Evolutionary conservation across 2,113 vertebrate species (phyloP).

Genomic region (Gnathonemus longibarbis): DNA sequence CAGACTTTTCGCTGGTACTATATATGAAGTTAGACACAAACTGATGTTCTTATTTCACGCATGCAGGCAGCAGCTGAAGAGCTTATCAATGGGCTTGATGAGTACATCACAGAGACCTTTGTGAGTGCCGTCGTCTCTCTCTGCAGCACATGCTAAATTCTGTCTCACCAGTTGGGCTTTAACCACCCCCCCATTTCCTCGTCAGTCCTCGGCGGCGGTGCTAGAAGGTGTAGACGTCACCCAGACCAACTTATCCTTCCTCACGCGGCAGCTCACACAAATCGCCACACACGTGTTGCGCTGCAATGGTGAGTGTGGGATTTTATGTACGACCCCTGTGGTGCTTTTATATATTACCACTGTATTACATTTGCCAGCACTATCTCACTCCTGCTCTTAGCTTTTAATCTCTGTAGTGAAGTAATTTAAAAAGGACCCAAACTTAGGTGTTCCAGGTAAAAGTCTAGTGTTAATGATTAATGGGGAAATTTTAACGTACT

Average conservation of each 20-base stretch:
- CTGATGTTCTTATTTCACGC: not conserved
- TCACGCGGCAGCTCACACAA: constrained; percentile 74
- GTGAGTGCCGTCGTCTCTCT: constrained; percentile 56
- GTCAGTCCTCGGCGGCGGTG: constrained; percentile 73
- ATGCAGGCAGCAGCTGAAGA: constrained; percentile 65
- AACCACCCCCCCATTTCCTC: not conserved
- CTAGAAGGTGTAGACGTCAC: constrained; percentile 77
- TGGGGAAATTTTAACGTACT: not conserved
- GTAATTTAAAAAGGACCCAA: not conserved
- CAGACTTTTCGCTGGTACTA: not conserved
- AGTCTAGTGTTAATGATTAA: not conserved
- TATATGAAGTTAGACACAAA: not conserved
- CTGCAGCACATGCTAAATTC: not conserved
- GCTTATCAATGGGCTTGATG: constrained; percentile 72
- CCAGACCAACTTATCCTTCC: constrained; percentile 78
- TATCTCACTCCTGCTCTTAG: not conserved
- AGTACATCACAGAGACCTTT: constrained; percentile 81
- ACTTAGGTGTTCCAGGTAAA: not conserved
- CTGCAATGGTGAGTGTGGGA: constrained; percentile 61
- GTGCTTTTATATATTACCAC: not conserved
- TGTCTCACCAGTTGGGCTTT: not conserved
- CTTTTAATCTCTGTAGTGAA: not conserved
- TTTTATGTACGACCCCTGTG: constrained; percentile 27
- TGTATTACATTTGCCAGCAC: not conserved
- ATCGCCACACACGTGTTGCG: constrained; percentile 80